Evolutionary conservation across 2,113 vertebrate species (phyloP), one percentile per base, ranked within the genome.

Genomic region (Corvus cornix): DNA sequence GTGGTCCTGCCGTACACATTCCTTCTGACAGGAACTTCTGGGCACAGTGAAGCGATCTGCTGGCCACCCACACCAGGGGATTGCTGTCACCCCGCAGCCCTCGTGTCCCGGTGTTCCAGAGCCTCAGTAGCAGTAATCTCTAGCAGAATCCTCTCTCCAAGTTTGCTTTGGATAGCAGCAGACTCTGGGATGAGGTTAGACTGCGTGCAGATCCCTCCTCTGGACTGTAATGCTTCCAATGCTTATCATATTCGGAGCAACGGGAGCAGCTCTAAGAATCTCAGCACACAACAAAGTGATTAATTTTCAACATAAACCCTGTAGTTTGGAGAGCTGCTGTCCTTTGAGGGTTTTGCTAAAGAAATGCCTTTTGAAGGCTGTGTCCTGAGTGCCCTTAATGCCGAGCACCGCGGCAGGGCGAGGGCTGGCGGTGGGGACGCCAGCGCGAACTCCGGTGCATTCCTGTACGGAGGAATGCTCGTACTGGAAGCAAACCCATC

Each of bases 41-140:
- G 79, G 46, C 26, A 10, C 17, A 4, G 20, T 2, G 30, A 2
- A 20, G 43, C 3, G 9, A 15, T 11, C 12, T 9, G 28, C 31
- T 10, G 33, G 10, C 7, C 33, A 7, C 21, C 4, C 21, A 1
- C 14, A 0, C 2, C 5, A 4, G 16, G 30, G 3, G 5, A 11
- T 9, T 3, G 14, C 3, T 51, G 55, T 60, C 49, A 9, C 69
- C 49, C 35, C 19, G 18, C 69, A 22, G 79, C 13, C 30, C 27
- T 9, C 0, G 0, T 2, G 55, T 60, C 19, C 21, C 20, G 0
- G 2, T 9, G 22, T 20, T 8, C 16, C 48, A 7, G 17, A 31
- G 56, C 51, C 30, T 31, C 51, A 1, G 12, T 0, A 35, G 18
- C 37, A 11, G 18, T 0, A 14, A 26, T 6, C 26, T 3, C 10